These are phyloP conservation scores for Brachynemurus nebulosus DNA, from an alignment of 2,888 invertebrate species.

Conservation along the genomic window DNA sequence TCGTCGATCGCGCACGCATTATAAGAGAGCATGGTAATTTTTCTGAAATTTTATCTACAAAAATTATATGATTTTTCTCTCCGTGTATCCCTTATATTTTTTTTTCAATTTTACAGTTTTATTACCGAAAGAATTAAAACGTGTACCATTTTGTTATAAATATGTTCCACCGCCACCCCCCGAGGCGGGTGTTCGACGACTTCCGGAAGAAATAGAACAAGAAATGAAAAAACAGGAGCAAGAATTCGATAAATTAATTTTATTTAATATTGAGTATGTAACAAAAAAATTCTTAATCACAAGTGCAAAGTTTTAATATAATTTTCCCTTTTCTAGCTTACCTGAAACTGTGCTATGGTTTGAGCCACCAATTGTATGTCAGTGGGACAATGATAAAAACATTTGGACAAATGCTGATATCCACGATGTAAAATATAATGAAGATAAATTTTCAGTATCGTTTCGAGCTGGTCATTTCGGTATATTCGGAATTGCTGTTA, in stretches of 20 bases:
- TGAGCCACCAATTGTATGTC: constrained; percentile 27
- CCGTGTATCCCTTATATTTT: too few species aligned
- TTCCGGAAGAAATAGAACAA: constrained; percentile 68
- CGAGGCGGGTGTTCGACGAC: constrained; percentile 48
- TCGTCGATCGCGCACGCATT: too few species aligned
- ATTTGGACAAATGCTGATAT: constrained; percentile 32
- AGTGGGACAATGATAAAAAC: constrained; percentile 25
- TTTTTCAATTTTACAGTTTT: constrained; percentile 34
- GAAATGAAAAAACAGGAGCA: constrained; percentile 60
- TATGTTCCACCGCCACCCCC: constrained; percentile 54
- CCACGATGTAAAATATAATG: constrained; percentile 70
- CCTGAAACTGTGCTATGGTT: constrained; percentile 25
- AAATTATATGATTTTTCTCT: too few species aligned
- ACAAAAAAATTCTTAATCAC: too few species aligned
- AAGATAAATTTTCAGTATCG: constrained; percentile 64
- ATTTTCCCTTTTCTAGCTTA: constrained; percentile 11
- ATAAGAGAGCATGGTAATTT: too few species aligned
- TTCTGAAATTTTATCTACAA: too few species aligned
- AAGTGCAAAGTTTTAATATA: not conserved
- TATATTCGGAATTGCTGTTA: constrained; percentile 57
- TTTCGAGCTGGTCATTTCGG: constrained; percentile 57
- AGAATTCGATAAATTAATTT: constrained; percentile 56
- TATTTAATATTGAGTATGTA: constrained; percentile 54
- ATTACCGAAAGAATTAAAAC: constrained; percentile 41
- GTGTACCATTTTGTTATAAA: constrained; percentile 46